A percentile compares a stretch with the other conserved stretches of the same genome.
Evolutionary conservation across 1,140 invertebrate species (phyloP).

Genomic region (Schmidtea mediterranea): DNA sequence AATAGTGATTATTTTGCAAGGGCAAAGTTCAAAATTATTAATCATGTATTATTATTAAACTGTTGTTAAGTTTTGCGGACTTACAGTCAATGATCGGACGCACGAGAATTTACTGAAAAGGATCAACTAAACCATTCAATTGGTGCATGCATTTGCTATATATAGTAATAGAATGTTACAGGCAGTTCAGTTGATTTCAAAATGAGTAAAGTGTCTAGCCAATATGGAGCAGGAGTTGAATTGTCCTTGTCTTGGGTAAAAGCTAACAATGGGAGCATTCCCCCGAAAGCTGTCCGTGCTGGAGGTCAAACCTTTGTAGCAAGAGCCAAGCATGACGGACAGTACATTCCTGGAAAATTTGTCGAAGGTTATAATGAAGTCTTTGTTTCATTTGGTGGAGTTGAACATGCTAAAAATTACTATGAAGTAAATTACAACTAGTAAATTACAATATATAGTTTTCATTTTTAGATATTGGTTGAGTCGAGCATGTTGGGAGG

Average conservation of each 20-base stretch:
- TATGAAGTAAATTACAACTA: not conserved
- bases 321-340: not conserved
- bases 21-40: too few species aligned
- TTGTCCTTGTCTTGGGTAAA: not conserved
- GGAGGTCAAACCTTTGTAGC: not conserved
- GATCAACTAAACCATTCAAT: too few species aligned
- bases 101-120: too few species aligned
- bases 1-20: too few species aligned
- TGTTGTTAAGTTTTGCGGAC: too few species aligned
- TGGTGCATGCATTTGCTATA: too few species aligned
- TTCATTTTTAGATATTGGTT: not conserved
- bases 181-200: too few species aligned
- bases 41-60: too few species aligned
- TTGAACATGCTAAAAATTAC: not conserved
- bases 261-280: not conserved
- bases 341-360: not conserved
- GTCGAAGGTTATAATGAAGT: not conserved
- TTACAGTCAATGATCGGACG: too few species aligned
- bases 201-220: not conserved
- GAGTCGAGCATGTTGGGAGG: not conserved
- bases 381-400: not conserved
- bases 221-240: not conserved
- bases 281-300: not conserved
- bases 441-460: not conserved
- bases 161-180: too few species aligned